A percentile compares a stretch with the other conserved stretches of the same genome.
Evolutionary conservation across 2,113 vertebrate species (phyloP).

Genomic region (Bucco capensis): DNA sequence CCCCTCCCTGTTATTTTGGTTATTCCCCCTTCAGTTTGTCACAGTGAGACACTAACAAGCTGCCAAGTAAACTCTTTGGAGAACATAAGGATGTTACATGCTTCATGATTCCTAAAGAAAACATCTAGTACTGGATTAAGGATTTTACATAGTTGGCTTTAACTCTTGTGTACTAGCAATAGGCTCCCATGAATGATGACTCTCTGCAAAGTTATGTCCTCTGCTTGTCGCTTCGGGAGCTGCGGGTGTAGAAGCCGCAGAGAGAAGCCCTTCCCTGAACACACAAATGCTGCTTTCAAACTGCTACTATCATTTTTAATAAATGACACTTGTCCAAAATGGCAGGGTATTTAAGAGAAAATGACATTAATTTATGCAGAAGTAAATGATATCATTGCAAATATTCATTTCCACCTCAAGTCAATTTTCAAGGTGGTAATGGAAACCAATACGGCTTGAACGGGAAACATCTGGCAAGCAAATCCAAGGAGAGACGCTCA

Average conservation of each 20-base stretch:
- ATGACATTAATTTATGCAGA: constrained; percentile 35
- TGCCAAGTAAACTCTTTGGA: constrained; percentile 31
- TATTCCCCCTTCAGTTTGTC: constrained; percentile 4
- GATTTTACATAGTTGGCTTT: neutral
- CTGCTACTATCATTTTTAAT: neutral
- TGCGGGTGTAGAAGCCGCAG: neutral
- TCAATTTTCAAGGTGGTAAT: constrained; percentile 43
- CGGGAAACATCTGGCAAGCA: constrained; percentile 34
- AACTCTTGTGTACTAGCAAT: neutral
- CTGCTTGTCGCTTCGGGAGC: neutral
- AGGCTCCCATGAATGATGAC: accelerated
- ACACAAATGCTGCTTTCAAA: neutral
- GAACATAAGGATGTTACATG: constrained; percentile 43
- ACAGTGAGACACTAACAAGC: neutral
- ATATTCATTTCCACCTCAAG: constrained; percentile 48
- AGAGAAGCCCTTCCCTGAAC: neutral
- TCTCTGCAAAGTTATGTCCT: neutral
- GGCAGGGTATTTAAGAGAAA: constrained; percentile 18
- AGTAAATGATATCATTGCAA: constrained; percentile 34
- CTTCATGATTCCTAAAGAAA: constrained; percentile 34
- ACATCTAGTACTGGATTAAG: neutral
- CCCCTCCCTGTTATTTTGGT: neutral
- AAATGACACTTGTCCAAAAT: neutral
- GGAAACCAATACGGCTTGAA: constrained; percentile 15
- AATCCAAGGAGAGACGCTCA: constrained; percentile 9